Base-by-base conservation (phyloP, 2,888 invertebrate species). In the Colletes collaris region DNA sequence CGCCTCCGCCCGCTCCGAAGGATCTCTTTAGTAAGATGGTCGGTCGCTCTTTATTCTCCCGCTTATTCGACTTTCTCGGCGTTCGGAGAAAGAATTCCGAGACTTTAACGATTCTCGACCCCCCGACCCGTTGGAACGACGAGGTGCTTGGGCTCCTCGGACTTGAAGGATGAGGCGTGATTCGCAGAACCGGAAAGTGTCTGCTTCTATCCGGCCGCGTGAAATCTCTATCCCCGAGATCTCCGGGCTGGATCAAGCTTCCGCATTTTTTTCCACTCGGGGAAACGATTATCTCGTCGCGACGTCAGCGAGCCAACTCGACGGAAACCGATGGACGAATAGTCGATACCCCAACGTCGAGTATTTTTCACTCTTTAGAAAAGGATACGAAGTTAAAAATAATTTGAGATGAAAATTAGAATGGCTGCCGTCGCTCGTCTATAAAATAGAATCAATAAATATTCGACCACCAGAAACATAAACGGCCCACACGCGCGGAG, bases 1-100 rank as follows among this genome's bases (percentile, higher is more conserved):
- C 76, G 56, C 76, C 64, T 74, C 65, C 56, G 27, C 74, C 65
- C 70, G 68, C 64, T 49, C 65, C 27, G 62, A 8, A 79, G 81
- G 81, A 83, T 83, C 81, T 83, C 76, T 82, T 79, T 79, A 68
- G 74, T 72, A 78, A 85, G 81, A 78, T 64, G 79, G 63, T 78
- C 83, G 79, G 66, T 63, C 70, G 71, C 74, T 79, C 85, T 80
- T 79, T 86, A 81, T 82, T 74, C 75, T 58, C 76, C 65, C 81
- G 76, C 76, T 82, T 67, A 70, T 68, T 76, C 82, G 77, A 82
- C 80, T 56, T 81, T 70, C 74, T 77, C 76, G 50, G 53, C 59
- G 65, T 60, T 75, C 81, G 40, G 64, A 19, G 72, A 70, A 84
- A 81, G 83, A 83, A 82, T 84, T 80, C 70, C n/a, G 68, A 53